These are phyloP conservation scores for Dallia pectoralis DNA, from an alignment of 2,797 vertebrate genomes.

Conservation along the genomic window DNA sequence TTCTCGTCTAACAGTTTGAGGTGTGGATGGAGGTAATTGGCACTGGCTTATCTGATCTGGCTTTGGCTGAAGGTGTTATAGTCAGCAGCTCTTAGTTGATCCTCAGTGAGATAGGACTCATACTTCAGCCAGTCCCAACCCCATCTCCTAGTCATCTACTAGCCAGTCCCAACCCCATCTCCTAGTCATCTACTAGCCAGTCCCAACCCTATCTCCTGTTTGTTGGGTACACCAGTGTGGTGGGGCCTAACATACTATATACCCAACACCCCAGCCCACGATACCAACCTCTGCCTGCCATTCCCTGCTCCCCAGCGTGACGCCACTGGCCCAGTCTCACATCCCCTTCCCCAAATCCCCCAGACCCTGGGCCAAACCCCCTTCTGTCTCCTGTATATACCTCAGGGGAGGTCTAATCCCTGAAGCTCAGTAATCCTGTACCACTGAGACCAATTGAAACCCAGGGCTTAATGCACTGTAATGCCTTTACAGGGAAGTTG, in stretches of 20 bases:
- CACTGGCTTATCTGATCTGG: background rate
- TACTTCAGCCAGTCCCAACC: background rate
- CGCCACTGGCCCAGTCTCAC: background rate
- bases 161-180: background rate
- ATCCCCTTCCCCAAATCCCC: background rate
- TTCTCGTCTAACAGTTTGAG: background rate
- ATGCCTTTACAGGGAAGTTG: slow-evolving; percentile 78
- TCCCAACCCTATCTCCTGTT: slow-evolving; percentile 34
- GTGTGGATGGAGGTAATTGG: slow-evolving; percentile 1
- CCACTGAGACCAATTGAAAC: slow-evolving; percentile 75
- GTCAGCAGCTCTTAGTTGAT: background rate
- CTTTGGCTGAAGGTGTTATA: background rate
- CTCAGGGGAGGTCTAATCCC: slow-evolving; percentile 78
- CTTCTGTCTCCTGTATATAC: slow-evolving; percentile 51
- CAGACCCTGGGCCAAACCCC: slow-evolving; percentile 39
- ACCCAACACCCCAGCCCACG: background rate
- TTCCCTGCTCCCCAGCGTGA: background rate
- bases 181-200: slow-evolving; percentile 29
- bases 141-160: slow-evolving; percentile 20
- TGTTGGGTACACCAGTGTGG: slow-evolving; percentile 72
- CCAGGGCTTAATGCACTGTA: slow-evolving; percentile 77
- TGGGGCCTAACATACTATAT: slow-evolving; percentile 44
- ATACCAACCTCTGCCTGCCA: background rate
- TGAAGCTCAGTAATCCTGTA: slow-evolving; percentile 79
- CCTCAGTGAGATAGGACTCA: background rate